Percentiles rank a stretch among this genome's conserved stretches.
Conservation (phyloP, 2,888 invertebrate genomes). For the Acleris emargana region DNA sequence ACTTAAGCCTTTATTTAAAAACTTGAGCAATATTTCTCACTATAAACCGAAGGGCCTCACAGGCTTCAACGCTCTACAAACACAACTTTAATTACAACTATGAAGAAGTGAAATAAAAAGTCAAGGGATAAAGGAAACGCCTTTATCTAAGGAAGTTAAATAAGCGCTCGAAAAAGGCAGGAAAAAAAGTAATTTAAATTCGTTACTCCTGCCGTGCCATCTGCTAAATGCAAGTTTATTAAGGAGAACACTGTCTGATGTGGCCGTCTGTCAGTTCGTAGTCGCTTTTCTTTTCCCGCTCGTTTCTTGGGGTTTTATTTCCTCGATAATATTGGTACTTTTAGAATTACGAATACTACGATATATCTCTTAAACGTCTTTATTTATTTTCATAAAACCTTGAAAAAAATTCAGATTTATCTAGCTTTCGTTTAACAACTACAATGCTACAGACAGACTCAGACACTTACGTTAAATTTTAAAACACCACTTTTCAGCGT, state of each 20-base stretch:
- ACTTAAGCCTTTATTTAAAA: constrained; percentile 39
- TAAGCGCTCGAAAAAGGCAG: constrained; percentile 44
- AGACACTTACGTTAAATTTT: no score
- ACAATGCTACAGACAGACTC: no score
- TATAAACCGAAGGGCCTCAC: constrained; percentile 1
- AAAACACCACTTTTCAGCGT: no score
- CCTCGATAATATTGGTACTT: no score
- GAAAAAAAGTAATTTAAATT: constrained; percentile 64
- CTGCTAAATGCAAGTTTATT: constrained; percentile 62
- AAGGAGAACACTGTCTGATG: constrained; percentile 37
- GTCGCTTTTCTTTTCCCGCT: neutral
- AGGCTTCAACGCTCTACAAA: constrained; percentile 24
- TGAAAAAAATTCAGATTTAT: no score
- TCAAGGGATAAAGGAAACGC: constrained; percentile 66
- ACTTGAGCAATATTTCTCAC: constrained; percentile 12
- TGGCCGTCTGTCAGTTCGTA: neutral
- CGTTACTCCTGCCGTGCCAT: constrained; percentile 60
- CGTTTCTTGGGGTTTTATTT: no score
- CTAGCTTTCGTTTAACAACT: no score
- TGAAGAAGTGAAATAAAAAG: constrained; percentile 53
- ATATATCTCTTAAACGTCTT: no score
- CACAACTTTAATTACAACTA: constrained; percentile 57
- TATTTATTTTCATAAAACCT: no score
- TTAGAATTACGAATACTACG: no score
- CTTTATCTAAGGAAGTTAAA: constrained; percentile 63